Evolutionary conservation across 1,140 invertebrate species (phyloP).

Genomic region (Aphelinus atriplicis): DNA sequence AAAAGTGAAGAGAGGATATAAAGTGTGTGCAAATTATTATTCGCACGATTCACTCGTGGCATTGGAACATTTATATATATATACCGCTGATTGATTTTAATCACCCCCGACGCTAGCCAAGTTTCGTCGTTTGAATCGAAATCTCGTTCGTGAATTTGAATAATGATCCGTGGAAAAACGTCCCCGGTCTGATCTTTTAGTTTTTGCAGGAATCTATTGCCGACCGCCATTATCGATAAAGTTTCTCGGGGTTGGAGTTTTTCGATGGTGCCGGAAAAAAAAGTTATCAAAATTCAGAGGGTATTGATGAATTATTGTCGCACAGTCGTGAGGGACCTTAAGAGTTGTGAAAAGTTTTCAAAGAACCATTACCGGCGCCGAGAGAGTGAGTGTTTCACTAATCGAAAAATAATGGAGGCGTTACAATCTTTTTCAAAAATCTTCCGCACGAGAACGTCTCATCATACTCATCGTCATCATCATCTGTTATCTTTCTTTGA

Average conservation of each 20-base stretch:
- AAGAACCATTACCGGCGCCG: constrained; percentile 24
- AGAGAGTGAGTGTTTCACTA: not conserved
- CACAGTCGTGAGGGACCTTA: not conserved
- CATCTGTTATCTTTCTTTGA: not conserved
- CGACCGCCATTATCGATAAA: constrained; percentile 8
- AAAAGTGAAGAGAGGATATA: no score
- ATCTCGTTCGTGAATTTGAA: no score
- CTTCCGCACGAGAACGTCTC: not conserved
- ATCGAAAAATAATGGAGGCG: constrained; percentile 7
- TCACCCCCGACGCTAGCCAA: no score
- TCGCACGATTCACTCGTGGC: no score
- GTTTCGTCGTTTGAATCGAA: no score
- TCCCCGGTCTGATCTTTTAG: not conserved
- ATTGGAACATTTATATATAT: no score
- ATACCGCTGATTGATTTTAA: no score
- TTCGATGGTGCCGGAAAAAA: constrained; percentile 3
- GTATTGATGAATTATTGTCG: constrained; percentile 27
- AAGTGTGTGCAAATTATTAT: no score
- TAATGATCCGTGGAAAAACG: no score
- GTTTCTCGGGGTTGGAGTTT: not conserved
- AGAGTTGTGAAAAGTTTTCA: constrained; percentile 12
- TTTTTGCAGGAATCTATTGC: not conserved
- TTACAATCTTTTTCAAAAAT: not conserved
- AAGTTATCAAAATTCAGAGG: constrained; percentile 30
- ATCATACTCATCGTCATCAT: not conserved